Evolutionary conservation across 2,113 vertebrate genomes (phyloP).

Genomic region (Oceanodroma tethys): DNA sequence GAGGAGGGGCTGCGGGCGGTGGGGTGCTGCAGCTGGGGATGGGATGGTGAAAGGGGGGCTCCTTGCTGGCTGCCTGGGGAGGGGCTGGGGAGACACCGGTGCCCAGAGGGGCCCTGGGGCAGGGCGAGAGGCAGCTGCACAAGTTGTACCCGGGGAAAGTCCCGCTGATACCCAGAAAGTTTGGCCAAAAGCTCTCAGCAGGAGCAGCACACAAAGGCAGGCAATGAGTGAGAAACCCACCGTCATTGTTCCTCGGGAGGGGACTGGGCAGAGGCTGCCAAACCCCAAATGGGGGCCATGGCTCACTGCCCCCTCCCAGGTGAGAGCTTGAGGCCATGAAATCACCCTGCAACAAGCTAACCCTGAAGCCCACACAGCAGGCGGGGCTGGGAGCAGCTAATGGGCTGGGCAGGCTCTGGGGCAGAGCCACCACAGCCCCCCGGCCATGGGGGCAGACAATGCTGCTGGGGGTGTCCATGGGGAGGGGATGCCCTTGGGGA

Average conservation of each 20-base stretch:
- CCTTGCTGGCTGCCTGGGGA: fast-evolving
- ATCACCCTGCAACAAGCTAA: too few species aligned
- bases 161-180: too few species aligned
- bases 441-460: too few species aligned
- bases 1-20: neutral
- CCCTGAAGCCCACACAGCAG: neutral
- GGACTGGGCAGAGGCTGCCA: neutral
- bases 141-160: neutral
- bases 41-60: neutral
- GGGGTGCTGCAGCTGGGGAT: neutral
- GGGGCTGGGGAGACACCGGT: neutral
- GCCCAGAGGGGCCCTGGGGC: neutral
- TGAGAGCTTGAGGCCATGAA: neutral
- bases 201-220: neutral
- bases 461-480: too few species aligned
- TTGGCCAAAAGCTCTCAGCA: neutral
- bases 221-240: fast-evolving
- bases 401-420: too few species aligned
- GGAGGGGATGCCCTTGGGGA: too few species aligned
- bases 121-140: neutral
- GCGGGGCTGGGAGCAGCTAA: too few species aligned
- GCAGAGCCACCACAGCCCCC: neutral
- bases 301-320: neutral
- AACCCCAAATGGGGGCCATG: too few species aligned
- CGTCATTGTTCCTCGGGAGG: neutral